Conservation (phyloP, 2,113 vertebrate genomes). For the Illadopsis cleaveri region DNA sequence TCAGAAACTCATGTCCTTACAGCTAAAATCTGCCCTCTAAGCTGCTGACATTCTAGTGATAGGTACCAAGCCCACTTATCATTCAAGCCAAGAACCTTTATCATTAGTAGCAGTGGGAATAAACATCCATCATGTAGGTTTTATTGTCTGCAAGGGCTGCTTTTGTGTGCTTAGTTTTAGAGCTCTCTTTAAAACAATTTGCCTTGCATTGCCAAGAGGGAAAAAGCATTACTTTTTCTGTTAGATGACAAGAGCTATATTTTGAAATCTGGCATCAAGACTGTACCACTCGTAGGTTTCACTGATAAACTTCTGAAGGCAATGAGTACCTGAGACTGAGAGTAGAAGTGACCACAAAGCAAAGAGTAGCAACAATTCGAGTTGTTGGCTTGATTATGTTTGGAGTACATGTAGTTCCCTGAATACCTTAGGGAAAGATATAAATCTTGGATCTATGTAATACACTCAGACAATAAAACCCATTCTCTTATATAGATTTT, state of each 20-base stretch:
- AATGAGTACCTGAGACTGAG: neutral
- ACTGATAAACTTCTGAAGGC: neutral
- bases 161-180: conserved; percentile 29
- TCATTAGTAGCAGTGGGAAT: neutral
- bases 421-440: neutral
- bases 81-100: conserved; percentile 8
- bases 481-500: neutral
- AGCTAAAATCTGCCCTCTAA: conserved; percentile 2
- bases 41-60: neutral
- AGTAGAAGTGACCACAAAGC: neutral
- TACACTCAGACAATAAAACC: neutral
- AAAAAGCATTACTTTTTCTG: neutral
- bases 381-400: neutral
- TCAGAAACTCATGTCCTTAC: neutral
- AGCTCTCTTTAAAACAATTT: conserved; percentile 35
- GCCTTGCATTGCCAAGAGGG: neutral
- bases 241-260: neutral
- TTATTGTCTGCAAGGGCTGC: conserved; percentile 31
- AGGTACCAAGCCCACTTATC: neutral
- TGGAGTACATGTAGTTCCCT: neutral
- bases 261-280: neutral
- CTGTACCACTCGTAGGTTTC: neutral
- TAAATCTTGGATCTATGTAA: neutral
- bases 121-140: conserved; percentile 18
- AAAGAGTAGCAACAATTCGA: neutral